Conservation (phyloP, 2,888 invertebrate species). For the Melieria picta region DNA sequence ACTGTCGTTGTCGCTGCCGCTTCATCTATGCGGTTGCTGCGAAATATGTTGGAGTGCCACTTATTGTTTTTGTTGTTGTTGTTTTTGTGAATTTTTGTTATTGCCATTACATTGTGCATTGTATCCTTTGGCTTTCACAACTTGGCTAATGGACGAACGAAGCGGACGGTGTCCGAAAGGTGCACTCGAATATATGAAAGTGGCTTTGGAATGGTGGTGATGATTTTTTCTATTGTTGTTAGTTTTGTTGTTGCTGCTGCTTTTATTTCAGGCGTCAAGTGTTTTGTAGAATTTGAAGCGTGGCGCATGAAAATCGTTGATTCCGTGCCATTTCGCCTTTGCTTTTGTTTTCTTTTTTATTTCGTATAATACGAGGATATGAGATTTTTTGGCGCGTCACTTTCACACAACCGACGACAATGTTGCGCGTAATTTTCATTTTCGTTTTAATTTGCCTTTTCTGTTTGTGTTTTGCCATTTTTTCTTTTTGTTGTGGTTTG, state of each 20-base stretch:
- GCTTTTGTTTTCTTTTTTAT: too few relatives aligned
- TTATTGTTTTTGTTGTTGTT: neutral
- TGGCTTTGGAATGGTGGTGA: neutral
- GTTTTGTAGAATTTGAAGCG: slow-evolving; percentile 47
- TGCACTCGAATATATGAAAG: neutral
- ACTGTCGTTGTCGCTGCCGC: too few relatives aligned
- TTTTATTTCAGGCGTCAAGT: slow-evolving; percentile 57
- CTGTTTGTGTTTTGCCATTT: neutral
- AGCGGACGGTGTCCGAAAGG: neutral
- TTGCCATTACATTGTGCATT: neutral
- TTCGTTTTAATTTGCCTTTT: neutral
- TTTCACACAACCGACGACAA: neutral
- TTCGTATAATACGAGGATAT: too few relatives aligned
- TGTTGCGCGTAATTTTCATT: neutral
- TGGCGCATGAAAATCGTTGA: slow-evolving; percentile 8
- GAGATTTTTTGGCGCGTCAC: too few relatives aligned
- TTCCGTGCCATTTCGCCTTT: neutral
- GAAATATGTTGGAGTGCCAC: too few relatives aligned
- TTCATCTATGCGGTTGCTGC: too few relatives aligned
- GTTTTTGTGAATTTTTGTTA: neutral
- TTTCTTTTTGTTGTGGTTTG: slow-evolving; percentile 16
- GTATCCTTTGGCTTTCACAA: neutral
- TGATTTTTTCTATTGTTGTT: neutral
- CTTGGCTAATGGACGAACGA: neutral
- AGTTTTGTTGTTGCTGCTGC: slow-evolving; percentile 44